Evolutionary conservation across 2,888 invertebrate genomes (phyloP).

Genomic region (Pollenia labialis): DNA sequence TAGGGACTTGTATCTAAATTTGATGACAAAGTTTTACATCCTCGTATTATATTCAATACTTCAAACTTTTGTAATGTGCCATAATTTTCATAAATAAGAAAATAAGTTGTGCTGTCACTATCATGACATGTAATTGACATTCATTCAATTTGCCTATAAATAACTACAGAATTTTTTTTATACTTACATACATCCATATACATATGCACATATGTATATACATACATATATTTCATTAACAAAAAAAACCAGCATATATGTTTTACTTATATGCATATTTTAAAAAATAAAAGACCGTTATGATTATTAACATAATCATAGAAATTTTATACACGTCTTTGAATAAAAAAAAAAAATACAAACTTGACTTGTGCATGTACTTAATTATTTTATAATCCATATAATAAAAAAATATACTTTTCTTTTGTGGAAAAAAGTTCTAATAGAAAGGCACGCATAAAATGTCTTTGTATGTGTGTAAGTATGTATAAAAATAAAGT

Average conservation of each 20-base stretch:
- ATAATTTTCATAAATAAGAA: constrained; percentile 18
- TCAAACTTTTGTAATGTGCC: not conserved
- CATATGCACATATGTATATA: too few relatives aligned
- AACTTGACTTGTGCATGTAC: constrained; percentile 40
- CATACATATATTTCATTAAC: not conserved
- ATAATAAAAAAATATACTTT: constrained; percentile 12
- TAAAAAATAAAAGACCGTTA: constrained; percentile 67
- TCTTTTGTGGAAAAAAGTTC: constrained; percentile 21
- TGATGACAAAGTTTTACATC: not conserved
- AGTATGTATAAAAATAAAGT: constrained; percentile 24
- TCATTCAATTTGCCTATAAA: constrained; percentile 40
- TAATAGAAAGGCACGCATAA: constrained; percentile 55
- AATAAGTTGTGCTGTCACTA: not conserved
- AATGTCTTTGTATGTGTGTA: not conserved
- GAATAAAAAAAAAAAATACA: constrained; percentile 14
- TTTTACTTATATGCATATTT: constrained; percentile 17
- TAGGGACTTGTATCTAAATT: too few relatives aligned
- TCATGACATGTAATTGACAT: constrained; percentile 48
- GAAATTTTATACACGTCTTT: constrained; percentile 69
- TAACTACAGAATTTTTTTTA: not conserved
- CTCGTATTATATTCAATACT: not conserved
- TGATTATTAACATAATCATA: constrained; percentile 65
- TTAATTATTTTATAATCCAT: constrained; percentile 49
- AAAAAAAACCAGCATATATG: not conserved
- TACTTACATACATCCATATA: too few relatives aligned